phyloP scores from a whole-genome alignment of 2,797 vertebrate species.

The Neoniphon sammara region DNA sequence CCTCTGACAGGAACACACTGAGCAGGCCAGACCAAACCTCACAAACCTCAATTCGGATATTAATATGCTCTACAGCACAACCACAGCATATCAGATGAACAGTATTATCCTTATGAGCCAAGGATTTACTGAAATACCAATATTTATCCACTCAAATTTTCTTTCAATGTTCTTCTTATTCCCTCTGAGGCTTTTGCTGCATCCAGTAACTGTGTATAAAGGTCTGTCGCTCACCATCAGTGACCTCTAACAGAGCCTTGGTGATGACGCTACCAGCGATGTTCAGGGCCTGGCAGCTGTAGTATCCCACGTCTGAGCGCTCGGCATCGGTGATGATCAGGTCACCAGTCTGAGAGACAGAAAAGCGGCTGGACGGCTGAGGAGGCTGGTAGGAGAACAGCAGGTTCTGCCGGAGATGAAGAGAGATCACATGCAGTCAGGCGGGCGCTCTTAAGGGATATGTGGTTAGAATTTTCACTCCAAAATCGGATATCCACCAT shows the following conservation, averaged over 20 bases:
- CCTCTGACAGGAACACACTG: slow-evolving; percentile 75
- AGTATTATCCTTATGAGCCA: slow-evolving; percentile 59
- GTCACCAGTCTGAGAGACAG: slow-evolving; percentile 96
- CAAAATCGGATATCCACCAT: not conserved
- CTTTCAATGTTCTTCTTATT: slow-evolving; percentile 37
- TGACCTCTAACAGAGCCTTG: slow-evolving; percentile 97
- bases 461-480: slow-evolving; percentile 1
- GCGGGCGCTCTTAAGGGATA: slow-evolving; percentile 5
- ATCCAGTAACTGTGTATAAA: slow-evolving; percentile 23
- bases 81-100: slow-evolving; percentile 69
- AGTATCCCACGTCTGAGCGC: slow-evolving; percentile 93
- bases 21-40: slow-evolving; percentile 78
- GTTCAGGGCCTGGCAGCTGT: slow-evolving; percentile 99
- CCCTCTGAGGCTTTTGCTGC: slow-evolving; percentile 21
- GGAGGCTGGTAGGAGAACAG: slow-evolving; percentile 98
- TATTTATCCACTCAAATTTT: slow-evolving; percentile 57
- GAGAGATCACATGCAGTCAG: slow-evolving; percentile 22
- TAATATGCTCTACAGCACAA: slow-evolving; percentile 65
- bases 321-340: slow-evolving; percentile 95
- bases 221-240: slow-evolving; percentile 88
- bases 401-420: slow-evolving; percentile 85
- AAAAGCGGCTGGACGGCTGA: slow-evolving; percentile 94
- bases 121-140: slow-evolving; percentile 67
- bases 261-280: slow-evolving; percentile 99
- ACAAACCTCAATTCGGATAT: slow-evolving; percentile 75